These are phyloP conservation scores for Pantala flavescens DNA, from an alignment of 1,140 invertebrate genomes.

Conservation along the genomic window DNA sequence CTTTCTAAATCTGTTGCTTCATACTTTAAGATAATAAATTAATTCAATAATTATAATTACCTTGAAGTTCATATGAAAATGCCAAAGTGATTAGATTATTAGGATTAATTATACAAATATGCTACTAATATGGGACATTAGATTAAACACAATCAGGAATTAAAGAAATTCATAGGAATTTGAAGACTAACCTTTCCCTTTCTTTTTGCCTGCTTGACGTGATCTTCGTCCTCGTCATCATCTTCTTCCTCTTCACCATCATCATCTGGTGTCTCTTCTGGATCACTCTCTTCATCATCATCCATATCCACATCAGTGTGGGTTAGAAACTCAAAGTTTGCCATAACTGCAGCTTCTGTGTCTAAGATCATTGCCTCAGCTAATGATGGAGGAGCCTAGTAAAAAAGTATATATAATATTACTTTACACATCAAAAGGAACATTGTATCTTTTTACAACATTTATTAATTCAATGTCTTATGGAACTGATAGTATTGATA, in stretches of 20 bases:
- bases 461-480: too few species aligned
- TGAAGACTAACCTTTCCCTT: constrained; percentile 34
- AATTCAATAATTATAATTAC: too few species aligned
- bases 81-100: too few species aligned
- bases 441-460: not conserved
- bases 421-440: not conserved
- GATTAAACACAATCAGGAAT: too few species aligned
- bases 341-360: constrained; percentile 86
- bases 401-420: constrained; percentile 14
- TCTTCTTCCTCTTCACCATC: constrained; percentile 59
- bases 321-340: constrained; percentile 88
- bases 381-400: constrained; percentile 37
- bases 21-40: too few species aligned
- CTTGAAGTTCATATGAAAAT: too few species aligned
- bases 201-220: constrained; percentile 46
- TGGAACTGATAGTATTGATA: too few species aligned
- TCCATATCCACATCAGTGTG: constrained; percentile 78
- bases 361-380: constrained; percentile 74
- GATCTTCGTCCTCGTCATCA: constrained; percentile 47
- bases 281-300: constrained; percentile 46
- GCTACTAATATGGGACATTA: too few species aligned
- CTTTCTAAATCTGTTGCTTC: too few species aligned
- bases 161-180: too few species aligned
- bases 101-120: too few species aligned
- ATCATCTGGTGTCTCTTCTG: constrained; percentile 40